Base-by-base conservation (phyloP, 2,888 invertebrate genomes). In the Cremastobaeus sp. region DNA sequence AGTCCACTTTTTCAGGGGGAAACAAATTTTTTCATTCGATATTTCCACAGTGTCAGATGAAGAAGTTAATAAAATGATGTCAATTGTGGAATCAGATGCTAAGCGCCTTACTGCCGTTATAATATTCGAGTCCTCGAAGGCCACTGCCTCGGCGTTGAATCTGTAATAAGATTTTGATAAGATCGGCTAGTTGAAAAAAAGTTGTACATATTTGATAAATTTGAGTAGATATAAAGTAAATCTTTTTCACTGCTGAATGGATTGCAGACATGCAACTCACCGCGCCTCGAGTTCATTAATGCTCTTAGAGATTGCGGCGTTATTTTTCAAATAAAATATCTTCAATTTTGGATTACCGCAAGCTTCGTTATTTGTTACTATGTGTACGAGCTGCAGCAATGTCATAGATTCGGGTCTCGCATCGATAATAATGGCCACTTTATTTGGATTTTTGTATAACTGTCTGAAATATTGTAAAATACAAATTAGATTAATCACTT, bases 321-420 rank as follows among this genome's bases (percentile, higher is more conserved):
- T 47, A n/a, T 39, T 35, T 3, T 20, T 70, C 12, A 54, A 35
- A 21, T 62, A 70, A 9, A 70, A 8, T 2, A 70, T 55, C 20
- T 55, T 62, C n/a, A 70, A 21, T 34, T 62, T 70, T 1, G 21
- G 4, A 20, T 69, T 69, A 1, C 60, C 52, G 4, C 30, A 15
- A 3, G 60, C 25, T n/a, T 69, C 59, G n/a, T 45, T 60, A 1
- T 32, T 30, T 0, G 59, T 65, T 1, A 48, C 78, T 28, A 82
- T 59, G 11, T 82, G 78, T 15, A 78, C 81, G 1, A 86, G 71
- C 48, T 84, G 83, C 20, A 82, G 21, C 9, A 84, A 32, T 4
- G 80, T 69, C 1, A 78, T 70, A 0, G 84, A 82, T 64, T 82
- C 81, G 3, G 77, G 54, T 37, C 73, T 77, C 5, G 79, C 80